Base-by-base conservation (phyloP, 1,140 invertebrate genomes). In the Cyclargus thomasi region DNA sequence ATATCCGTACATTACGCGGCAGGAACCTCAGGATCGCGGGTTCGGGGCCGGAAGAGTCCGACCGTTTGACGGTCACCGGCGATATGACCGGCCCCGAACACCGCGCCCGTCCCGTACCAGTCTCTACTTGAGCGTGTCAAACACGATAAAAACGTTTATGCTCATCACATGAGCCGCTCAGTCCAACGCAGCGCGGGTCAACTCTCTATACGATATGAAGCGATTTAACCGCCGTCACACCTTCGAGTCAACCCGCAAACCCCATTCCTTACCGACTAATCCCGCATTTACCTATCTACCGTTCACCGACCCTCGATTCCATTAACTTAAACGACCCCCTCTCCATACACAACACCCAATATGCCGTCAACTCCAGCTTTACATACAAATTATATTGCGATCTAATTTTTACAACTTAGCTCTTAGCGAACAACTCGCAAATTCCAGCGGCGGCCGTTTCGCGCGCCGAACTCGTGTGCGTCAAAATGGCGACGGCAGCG, bases 301-400 rank as follows among this genome's bases (percentile, higher is more conserved):
- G 20, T 47, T 39, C 62, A 29, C 29, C 29, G 29, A 29, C 2
- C 23, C 29, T 29, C 23, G 23, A 29, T 29, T 3, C 23, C 23
- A 29, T 6, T 29, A 29, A 29, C 8, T 29, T 3, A 29, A 29
- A 29, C 29, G 5, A 7, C 57, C 67, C 65, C 57, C 80, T 81
- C 84, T 80, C 71, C 85, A 87, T 85, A 88, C 86, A 87, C 86
- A 86, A 87, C 83, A 86, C 85, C 83, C 85, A 89, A 87, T 87
- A 87, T 83, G 83, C 85, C 86, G 47, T 77, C 76, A 62, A 78
- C 23, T 75, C 79, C 73, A 70, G 59, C 75, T 80, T 84, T 81
- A 82, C 82, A 80, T 80, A 75, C 79, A 82, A 81, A 82, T 86
- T 83, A 84, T 83, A 85, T 86, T 81, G 82, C 83, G 82, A 79